These are phyloP conservation scores for Callocephalon fimbriatum DNA, from an alignment of 2,113 vertebrate genomes.

Conservation along the genomic window DNA sequence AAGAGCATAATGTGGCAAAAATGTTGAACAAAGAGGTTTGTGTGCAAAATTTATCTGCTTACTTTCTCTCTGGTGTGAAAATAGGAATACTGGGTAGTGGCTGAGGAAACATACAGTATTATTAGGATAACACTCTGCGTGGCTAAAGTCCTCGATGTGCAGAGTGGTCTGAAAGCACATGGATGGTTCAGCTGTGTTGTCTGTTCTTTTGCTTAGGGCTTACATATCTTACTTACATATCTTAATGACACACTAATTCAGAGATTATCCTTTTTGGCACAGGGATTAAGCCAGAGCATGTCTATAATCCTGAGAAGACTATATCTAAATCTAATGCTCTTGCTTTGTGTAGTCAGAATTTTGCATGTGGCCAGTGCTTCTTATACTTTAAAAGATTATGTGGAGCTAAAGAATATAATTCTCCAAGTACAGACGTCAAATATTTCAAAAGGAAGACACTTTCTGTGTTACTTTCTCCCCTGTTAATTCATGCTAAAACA, in stretches of 20 bases:
- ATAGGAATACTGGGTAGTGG: neutral
- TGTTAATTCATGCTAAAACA: neutral
- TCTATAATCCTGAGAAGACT: neutral
- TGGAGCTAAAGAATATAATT: neutral
- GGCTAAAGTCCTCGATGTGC: neutral
- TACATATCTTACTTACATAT: neutral
- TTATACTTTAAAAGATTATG: neutral
- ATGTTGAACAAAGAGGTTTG: neutral
- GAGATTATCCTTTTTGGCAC: neutral
- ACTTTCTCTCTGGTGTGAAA: neutral
- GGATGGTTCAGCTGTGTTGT: neutral
- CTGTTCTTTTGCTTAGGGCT: neutral
- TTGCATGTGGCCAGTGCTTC: neutral
- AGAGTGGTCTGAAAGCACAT: neutral
- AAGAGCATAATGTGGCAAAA: neutral
- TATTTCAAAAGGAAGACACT: neutral
- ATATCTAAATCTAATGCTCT: neutral
- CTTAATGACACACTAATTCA: neutral
- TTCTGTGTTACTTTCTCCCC: neutral
- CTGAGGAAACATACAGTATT: neutral
- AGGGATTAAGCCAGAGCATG: constrained; percentile 1
- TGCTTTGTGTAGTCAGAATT: neutral
- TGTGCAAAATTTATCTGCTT: neutral
- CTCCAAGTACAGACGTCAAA: neutral
- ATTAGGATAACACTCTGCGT: neutral